These are phyloP conservation scores for Lucilia sericata DNA, from an alignment of 1,140 invertebrate species.

Conservation along the genomic window DNA sequence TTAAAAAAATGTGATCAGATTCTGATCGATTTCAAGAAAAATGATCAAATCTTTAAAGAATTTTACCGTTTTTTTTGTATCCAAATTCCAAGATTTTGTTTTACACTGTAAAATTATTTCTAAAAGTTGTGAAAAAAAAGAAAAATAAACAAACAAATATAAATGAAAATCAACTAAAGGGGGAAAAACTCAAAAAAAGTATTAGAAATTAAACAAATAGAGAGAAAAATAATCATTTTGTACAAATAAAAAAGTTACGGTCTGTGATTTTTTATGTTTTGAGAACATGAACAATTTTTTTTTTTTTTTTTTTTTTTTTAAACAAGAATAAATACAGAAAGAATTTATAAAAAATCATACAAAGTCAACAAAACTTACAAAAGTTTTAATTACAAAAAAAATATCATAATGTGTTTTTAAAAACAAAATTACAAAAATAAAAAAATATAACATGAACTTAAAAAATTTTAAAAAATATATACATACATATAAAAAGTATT, in stretches of 20 bases:
- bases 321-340: neutral
- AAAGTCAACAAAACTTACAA: neutral
- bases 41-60: no score
- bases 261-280: constrained; percentile 13
- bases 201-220: neutral
- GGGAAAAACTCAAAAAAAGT: neutral
- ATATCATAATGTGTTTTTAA: constrained; percentile 12
- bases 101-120: neutral
- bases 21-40: no score
- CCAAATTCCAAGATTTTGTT: neutral
- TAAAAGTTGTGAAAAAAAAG: neutral
- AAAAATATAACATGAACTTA: no score
- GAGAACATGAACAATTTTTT: neutral
- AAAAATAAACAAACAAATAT: neutral
- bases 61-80: neutral
- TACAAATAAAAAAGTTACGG: neutral
- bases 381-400: neutral
- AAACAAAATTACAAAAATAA: neutral
- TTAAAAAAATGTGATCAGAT: no score
- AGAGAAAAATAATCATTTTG: no score
- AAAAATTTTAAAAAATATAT: no score
- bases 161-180: neutral
- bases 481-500: no score
- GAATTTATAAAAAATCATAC: neutral
- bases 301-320: neutral